These are phyloP conservation scores for Minunthozetes semirufus DNA, from an alignment of 2,888 invertebrate genomes.

Conservation along the genomic window DNA sequence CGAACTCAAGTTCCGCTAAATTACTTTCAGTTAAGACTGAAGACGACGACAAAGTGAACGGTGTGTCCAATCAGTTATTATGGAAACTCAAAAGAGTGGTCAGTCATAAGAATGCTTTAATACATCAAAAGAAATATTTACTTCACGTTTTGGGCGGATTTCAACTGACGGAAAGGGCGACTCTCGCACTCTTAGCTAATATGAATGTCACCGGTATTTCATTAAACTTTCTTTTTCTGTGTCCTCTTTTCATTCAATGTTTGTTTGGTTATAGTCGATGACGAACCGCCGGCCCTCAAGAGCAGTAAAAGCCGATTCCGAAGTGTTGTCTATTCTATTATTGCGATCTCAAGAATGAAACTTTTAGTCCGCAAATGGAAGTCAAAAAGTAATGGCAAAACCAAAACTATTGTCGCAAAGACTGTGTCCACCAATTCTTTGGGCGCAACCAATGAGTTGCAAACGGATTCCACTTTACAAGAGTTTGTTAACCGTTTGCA, in stretches of 20 bases:
- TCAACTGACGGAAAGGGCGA: conserved; percentile 54
- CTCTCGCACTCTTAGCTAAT: conserved; percentile 50
- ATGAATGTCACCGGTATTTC: conserved; percentile 45
- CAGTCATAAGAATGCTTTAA: conserved; percentile 75
- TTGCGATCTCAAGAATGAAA: conserved; percentile 35
- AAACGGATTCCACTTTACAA: conserved; percentile 36
- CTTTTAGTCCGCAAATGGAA: conserved; percentile 30
- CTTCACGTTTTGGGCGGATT: conserved; percentile 60
- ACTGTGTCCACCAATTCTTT: conserved; percentile 20
- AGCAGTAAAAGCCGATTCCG: conserved; percentile 25
- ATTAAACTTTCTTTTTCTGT: neutral
- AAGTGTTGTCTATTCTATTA: conserved; percentile 29
- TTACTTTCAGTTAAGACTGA: neutral
- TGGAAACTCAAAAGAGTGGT: conserved; percentile 69
- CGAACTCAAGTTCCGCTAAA: neutral
- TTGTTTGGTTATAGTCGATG: neutral
- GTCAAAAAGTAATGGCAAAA: conserved; percentile 9
- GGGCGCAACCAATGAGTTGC: conserved; percentile 10
- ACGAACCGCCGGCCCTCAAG: conserved; percentile 6
- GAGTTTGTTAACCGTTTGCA: conserved; percentile 38
- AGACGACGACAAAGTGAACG: neutral
- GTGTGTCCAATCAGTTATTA: conserved; percentile 49
- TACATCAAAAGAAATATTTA: conserved; percentile 84
- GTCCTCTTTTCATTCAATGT: neutral
- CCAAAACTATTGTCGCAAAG: neutral